These are phyloP conservation scores for Spinus pinus DNA, from an alignment of 2,797 vertebrate species.

Conservation along the genomic window DNA sequence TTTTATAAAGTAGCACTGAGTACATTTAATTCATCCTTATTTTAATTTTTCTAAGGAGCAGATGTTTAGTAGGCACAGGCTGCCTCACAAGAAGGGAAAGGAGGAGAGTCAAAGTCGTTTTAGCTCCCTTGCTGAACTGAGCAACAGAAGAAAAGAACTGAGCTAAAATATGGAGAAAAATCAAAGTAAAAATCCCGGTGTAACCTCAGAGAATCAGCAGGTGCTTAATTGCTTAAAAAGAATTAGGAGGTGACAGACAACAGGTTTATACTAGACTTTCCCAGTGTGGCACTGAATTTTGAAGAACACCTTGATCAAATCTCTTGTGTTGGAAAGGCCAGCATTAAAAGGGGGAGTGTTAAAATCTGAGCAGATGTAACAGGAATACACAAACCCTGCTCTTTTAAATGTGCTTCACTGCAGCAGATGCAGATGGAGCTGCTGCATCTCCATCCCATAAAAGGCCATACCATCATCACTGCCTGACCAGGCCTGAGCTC, in stretches of 20 bases:
- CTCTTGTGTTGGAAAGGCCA: not conserved
- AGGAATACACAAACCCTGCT: not conserved
- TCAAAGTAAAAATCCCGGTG: slow-evolving; percentile 47
- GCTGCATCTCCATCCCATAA: not conserved
- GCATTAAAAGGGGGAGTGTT: not conserved
- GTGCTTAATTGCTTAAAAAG: slow-evolving; percentile 69
- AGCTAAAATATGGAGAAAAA: slow-evolving; percentile 44
- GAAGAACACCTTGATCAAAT: slow-evolving; percentile 67
- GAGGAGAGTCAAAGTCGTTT: not conserved
- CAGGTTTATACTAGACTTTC: slow-evolving; percentile 29
- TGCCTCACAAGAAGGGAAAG: not conserved
- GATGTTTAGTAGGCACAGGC: not conserved
- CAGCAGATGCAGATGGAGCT: not conserved
- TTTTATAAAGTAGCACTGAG: not conserved
- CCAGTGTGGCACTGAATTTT: slow-evolving; percentile 42
- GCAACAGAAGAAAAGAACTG: not conserved
- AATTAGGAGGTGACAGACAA: slow-evolving; percentile 67
- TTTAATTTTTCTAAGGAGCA: slow-evolving; percentile 1
- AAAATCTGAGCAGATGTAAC: not conserved
- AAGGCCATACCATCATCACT: not conserved
- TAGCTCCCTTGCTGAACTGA: slow-evolving; percentile 40
- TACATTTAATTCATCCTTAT: not conserved
- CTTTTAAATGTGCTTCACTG: not conserved
- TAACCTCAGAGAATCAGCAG: slow-evolving; percentile 60
- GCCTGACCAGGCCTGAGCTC: not conserved